Percentiles rank a stretch among this genome's conserved stretches.
phyloP scores from a whole-genome alignment of 2,797 vertebrate species.

The Poeciliopsis turneri region DNA sequence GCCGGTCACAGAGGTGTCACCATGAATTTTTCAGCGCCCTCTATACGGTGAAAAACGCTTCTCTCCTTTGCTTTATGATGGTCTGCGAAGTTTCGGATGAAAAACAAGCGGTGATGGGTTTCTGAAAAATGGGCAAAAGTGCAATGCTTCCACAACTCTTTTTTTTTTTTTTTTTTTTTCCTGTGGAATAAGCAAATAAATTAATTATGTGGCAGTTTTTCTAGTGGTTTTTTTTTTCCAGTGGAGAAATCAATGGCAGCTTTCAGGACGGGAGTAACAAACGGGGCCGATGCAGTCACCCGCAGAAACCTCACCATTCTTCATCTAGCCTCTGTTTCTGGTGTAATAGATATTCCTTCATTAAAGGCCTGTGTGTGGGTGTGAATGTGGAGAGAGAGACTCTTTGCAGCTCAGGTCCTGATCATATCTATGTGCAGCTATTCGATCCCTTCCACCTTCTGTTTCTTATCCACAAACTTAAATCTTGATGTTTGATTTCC shows the following conservation, averaged over 20 bases:
- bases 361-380: constrained; percentile 19
- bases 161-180: constrained; percentile 29
- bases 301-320: constrained; percentile 52
- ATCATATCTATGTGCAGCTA: background rate
- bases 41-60: constrained; percentile 53
- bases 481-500: background rate
- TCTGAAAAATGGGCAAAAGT: constrained; percentile 50
- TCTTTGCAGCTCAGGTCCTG: background rate
- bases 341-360: constrained; percentile 48
- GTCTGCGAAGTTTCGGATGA: constrained; percentile 58
- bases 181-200: constrained; percentile 72
- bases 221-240: constrained; percentile 20
- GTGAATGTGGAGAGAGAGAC: constrained; percentile 1
- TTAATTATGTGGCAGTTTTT: constrained; percentile 68
- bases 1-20: constrained; percentile 62
- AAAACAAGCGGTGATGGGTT: constrained; percentile 50
- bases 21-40: constrained; percentile 65
- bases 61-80: constrained; percentile 35
- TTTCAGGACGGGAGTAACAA: constrained; percentile 66
- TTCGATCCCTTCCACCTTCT: background rate
- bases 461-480: background rate
- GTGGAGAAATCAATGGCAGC: constrained; percentile 68
- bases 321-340: constrained; percentile 59
- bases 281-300: constrained; percentile 61
- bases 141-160: background rate